Evolutionary conservation across 1,140 invertebrate genomes (phyloP), one percentile per base, ranked within the genome.

Genomic region (Trichomalopsis sarcophagae): DNA sequence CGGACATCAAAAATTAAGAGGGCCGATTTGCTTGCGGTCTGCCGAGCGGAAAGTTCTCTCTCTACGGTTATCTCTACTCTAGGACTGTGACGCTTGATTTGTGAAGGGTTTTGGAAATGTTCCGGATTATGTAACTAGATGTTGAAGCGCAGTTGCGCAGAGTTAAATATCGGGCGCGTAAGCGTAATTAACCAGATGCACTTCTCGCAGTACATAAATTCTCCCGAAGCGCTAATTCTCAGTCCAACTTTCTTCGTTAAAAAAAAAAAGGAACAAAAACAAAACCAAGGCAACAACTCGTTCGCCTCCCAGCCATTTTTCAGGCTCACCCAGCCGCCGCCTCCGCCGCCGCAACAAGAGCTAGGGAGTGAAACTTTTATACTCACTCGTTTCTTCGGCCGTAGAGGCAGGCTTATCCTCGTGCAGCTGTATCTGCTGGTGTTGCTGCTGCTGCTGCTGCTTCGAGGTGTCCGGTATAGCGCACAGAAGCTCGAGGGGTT

Each of bases 401-500:
- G 68, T 33, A 71, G 44, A 2, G 27, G 14, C 3, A 21, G 30
- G 40, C 2, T 74, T 23, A 11, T 82, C 47, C 62, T 66, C 50
- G 21, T 36, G 80, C 17, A 33, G 69, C 14, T 17, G 14, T 62
- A 62, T 62, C 55, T 50, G 44, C 50, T 79, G 47, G 30, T 81
- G 68, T 9, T 82, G 80, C 2, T 82, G 81, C 2, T 82, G 44
- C 30, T 74, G 44, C 11, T 62, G 55, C 5, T 40, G 73, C 73
- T 82, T 76, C 21, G 30, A 21, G 40, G 62, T 74, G 40, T 55
- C 17, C 9, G 81, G 21, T 13, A 33, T 33, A 27, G 30, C 47
- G 27, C 66, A 73, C 66, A 33, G 23, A 11, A 81, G 73, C 40
- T 79, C 76, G 13, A 11, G n/a, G 10, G 84, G 55, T 9, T 85